A percentile compares a stretch with the other conserved stretches of the same genome.
These are phyloP conservation scores for Polydrusus pterygomalis DNA, from an alignment of 2,888 invertebrate genomes.

Conservation along the genomic window DNA sequence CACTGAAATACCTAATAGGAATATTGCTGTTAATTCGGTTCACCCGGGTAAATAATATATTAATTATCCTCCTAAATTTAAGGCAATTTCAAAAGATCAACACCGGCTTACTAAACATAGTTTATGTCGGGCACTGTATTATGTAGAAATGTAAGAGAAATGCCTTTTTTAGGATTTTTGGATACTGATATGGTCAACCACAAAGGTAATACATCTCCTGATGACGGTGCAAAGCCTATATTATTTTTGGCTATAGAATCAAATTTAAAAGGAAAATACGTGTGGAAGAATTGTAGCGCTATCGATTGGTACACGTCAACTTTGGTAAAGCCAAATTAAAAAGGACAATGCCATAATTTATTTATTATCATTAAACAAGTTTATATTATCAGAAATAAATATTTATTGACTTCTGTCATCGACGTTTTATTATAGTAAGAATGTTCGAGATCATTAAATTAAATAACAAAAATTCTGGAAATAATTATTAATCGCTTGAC, in stretches of 20 bases:
- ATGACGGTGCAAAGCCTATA: conserved; percentile 77
- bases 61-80: no score
- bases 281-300: conserved; percentile 77
- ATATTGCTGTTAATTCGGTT: conserved; percentile 81
- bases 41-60: conserved; percentile 83
- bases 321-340: background rate
- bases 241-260: conserved; percentile 79
- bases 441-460: no score
- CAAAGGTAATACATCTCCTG: conserved; percentile 76
- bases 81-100: no score
- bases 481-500: background rate
- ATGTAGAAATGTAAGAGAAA: no score
- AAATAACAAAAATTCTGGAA: no score
- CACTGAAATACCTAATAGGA: conserved; percentile 72
- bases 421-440: no score
- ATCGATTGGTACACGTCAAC: conserved; percentile 73
- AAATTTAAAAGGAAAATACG: conserved; percentile 76
- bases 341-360: no score
- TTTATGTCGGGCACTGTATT: no score
- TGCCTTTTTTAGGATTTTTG: conserved; percentile 77
- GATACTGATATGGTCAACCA: conserved; percentile 85
- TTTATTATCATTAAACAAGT: no score
- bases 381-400: no score
- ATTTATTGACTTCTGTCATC: no score
- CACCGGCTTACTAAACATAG: no score